A percentile compares a stretch with the other conserved stretches of the same genome.
phyloP scores from a whole-genome alignment of 2,888 invertebrate species.

The Tetragonula carbonaria region DNA sequence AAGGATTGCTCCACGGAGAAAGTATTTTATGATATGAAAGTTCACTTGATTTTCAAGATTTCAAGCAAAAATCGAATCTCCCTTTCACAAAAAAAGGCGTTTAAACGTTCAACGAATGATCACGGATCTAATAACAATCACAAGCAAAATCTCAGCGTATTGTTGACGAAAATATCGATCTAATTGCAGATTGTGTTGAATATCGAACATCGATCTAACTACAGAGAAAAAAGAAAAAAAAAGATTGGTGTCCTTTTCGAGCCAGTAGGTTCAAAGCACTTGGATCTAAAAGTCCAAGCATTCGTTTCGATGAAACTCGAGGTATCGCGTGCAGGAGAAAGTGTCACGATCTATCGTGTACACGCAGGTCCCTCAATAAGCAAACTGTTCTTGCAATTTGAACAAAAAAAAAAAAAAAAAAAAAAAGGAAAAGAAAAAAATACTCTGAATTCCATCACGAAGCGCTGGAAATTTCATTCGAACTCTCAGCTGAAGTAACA shows the following conservation, averaged over 20 bases:
- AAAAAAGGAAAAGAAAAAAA: background rate
- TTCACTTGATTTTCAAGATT: background rate
- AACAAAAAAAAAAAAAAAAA: background rate
- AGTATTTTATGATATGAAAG: background rate
- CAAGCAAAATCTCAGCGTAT: background rate
- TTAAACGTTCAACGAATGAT: background rate
- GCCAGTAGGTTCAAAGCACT: constrained; percentile 1
- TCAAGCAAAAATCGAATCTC: background rate
- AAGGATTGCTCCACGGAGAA: background rate
- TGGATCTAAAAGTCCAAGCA: background rate
- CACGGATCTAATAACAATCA: background rate
- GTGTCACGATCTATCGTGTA: constrained; percentile 21
- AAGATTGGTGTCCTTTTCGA: background rate
- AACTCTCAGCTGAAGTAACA: too few relatives aligned
- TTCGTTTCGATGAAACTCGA: constrained; percentile 20
- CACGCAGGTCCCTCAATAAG: constrained; percentile 20
- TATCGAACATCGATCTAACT: background rate
- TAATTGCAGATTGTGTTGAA: background rate
- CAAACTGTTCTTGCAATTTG: background rate
- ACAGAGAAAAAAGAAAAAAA: background rate
- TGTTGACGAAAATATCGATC: background rate
- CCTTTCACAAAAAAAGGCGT: background rate
- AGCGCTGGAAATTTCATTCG: too few relatives aligned
- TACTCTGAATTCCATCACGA: background rate
- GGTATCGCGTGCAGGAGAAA: constrained; percentile 28